These are phyloP conservation scores for Emydura subglobosa DNA, from an alignment of 2,113 vertebrate species.

Conservation along the genomic window DNA sequence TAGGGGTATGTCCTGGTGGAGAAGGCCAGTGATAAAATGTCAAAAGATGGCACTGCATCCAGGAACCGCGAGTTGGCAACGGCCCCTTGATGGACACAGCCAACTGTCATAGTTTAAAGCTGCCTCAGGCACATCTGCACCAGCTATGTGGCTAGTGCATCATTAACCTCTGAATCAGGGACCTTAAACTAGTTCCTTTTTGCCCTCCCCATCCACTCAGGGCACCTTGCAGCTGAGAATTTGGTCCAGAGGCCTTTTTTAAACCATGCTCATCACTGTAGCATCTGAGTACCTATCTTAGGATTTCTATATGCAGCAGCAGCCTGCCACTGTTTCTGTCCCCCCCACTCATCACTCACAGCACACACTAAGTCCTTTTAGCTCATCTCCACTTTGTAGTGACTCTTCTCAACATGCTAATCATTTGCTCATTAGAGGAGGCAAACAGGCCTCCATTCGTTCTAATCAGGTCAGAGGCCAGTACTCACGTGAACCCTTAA, in stretches of 20 bases:
- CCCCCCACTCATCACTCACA: not conserved
- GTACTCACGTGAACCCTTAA: not conserved
- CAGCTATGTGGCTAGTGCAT: not conserved
- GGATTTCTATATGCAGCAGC: not conserved
- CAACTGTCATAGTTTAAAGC: not conserved
- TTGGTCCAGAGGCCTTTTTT: not conserved
- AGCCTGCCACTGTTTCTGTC: not conserved
- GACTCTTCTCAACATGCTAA: not conserved
- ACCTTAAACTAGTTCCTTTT: not conserved
- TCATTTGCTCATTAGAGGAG: not conserved
- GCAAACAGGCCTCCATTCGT: not conserved
- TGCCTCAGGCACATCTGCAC: not conserved
- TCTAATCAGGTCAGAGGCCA: fast-evolving
- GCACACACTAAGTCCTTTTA: not conserved
- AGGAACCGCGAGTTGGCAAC: not conserved
- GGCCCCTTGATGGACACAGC: not conserved
- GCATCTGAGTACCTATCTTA: not conserved
- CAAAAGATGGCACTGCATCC: not conserved
- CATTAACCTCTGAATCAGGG: not conserved
- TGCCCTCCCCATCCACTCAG: not conserved
- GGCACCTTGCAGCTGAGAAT: not conserved
- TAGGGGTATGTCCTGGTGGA: not conserved
- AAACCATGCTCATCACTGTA: not conserved
- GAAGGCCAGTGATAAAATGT: not conserved
- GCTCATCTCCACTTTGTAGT: not conserved